Evolutionary conservation across 2,797 vertebrate species (phyloP), one percentile per base, ranked within the genome.

Genomic region (Hippocampus kuda): DNA sequence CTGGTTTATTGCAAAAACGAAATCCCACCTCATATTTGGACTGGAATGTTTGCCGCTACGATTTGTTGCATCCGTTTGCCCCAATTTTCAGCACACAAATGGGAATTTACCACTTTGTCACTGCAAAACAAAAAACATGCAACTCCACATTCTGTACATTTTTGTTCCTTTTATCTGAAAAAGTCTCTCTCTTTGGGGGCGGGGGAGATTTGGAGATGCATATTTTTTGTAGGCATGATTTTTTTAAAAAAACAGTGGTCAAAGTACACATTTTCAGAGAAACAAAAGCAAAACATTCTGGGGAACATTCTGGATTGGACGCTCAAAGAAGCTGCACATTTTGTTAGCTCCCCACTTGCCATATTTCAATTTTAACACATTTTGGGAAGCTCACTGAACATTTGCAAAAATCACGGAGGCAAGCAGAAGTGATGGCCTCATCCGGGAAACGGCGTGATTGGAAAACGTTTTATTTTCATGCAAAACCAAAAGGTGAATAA

Each of bases 1-100:
- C 7, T 53, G 53, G 8, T 56, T 92, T 92, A 92, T 93, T 93
- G 90, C 91, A 89, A 85, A 83, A 85, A 66, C 15, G 63, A 26
- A 79, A 72, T 81, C 72, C 67, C 74, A 70, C 64, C 54, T 77
- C 77, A 78, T 18, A 30, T 27, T 16, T 34, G 26, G 66, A 67
- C 79, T 84, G 85, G 85, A 88, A 88, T 86, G 85, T 82, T 82
- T 65, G 42, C 63, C 24, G 16, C 59, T 34, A 27, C 3, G 30
- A 63, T 63, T 42, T 63, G 9, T 64, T 66, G 12, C 34, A 53
- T 30, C 4, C 27, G 38, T 42, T n/a, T 42, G 61, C 11, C 34
- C 34, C 38, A 11, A 79, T 27, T 68, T 20, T 44, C 62, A 78
- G 70, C 34, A 70, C 30, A 80, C 68, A 70, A 70, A 48, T 6